Percentiles rank a stretch among this genome's conserved stretches.
phyloP scores from a whole-genome alignment of 2,888 invertebrate species.

The Polyommatus icarus region DNA sequence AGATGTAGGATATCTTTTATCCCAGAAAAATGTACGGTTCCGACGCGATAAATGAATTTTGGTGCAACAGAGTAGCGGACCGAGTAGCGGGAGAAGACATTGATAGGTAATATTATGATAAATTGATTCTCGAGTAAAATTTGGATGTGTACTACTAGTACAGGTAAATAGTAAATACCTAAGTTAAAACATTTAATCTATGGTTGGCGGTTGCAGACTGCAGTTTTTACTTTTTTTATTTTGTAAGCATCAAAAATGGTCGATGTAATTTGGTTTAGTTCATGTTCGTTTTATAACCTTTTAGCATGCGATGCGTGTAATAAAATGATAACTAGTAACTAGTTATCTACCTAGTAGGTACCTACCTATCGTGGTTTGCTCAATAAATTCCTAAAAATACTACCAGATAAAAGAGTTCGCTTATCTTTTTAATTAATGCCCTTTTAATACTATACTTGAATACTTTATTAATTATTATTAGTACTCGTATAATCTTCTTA shows the following conservation, averaged over 20 bases:
- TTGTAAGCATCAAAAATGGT: not conserved
- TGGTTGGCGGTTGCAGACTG: not conserved
- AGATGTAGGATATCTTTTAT: too few relatives aligned
- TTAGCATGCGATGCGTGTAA: not conserved
- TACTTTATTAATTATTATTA: not conserved
- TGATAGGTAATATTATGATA: too few relatives aligned
- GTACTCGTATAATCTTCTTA: too few relatives aligned
- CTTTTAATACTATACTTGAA: not conserved
- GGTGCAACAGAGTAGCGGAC: too few relatives aligned
- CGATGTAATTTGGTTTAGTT: not conserved
- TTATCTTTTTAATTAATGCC: constrained; percentile 5
- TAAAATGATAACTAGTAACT: constrained; percentile 23
- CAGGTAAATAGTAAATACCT: too few relatives aligned
- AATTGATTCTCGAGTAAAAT: too few relatives aligned
- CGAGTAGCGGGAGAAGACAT: too few relatives aligned
- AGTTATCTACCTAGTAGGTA: not conserved
- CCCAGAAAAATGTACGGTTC: too few relatives aligned
- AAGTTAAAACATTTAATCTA: not conserved
- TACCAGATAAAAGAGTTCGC: not conserved
- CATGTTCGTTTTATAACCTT: not conserved
- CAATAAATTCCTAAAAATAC: constrained; percentile 20
- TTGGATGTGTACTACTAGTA: too few relatives aligned
- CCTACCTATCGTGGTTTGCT: constrained; percentile 6
- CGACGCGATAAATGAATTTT: too few relatives aligned
- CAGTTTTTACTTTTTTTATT: not conserved